These are phyloP conservation scores for Prorops nasuta DNA, from an alignment of 1,140 invertebrate species.

Conservation along the genomic window DNA sequence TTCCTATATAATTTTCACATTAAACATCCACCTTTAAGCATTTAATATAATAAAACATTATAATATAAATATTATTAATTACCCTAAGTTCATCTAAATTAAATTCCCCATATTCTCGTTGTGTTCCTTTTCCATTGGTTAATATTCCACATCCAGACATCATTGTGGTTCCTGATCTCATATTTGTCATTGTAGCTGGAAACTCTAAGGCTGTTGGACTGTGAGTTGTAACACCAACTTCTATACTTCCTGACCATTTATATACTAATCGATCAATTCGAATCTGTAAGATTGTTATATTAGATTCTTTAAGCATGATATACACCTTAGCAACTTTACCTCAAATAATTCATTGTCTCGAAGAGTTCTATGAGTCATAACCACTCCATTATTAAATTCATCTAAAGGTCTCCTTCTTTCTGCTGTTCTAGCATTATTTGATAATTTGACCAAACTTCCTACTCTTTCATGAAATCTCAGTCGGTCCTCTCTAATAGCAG, in stretches of 20 bases:
- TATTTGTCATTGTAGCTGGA: slow-evolving; percentile 96
- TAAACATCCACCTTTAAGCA: too few species aligned
- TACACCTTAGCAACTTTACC: too few species aligned
- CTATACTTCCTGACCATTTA: slow-evolving; percentile 92
- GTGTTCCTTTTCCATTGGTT: slow-evolving; percentile 89
- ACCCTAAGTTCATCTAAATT: slow-evolving; percentile 90
- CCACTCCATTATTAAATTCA: slow-evolving; percentile 92
- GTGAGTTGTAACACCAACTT: slow-evolving; percentile 92
- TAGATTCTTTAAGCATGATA: too few species aligned
- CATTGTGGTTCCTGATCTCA: slow-evolving; percentile 93
- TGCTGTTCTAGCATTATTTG: slow-evolving; percentile 78
- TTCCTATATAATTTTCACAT: slow-evolving; percentile 58
- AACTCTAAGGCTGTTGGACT: slow-evolving; percentile 87
- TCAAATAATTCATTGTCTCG: slow-evolving; percentile 90
- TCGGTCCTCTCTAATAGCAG: slow-evolving; percentile 59
- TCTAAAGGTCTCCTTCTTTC: slow-evolving; percentile 84
- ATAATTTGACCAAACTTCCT: slow-evolving; percentile 86
- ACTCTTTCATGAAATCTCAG: slow-evolving; percentile 86
- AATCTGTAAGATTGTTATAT: slow-evolving; percentile 64
- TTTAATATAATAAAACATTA: neutral
- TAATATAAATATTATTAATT: slow-evolving; percentile 20
- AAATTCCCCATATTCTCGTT: slow-evolving; percentile 89
- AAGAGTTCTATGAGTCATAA: slow-evolving; percentile 86
- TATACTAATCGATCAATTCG: slow-evolving; percentile 87
- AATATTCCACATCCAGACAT: slow-evolving; percentile 96